Conservation (phyloP, 2,888 invertebrate genomes). For the Anarsia innoxiella region DNA sequence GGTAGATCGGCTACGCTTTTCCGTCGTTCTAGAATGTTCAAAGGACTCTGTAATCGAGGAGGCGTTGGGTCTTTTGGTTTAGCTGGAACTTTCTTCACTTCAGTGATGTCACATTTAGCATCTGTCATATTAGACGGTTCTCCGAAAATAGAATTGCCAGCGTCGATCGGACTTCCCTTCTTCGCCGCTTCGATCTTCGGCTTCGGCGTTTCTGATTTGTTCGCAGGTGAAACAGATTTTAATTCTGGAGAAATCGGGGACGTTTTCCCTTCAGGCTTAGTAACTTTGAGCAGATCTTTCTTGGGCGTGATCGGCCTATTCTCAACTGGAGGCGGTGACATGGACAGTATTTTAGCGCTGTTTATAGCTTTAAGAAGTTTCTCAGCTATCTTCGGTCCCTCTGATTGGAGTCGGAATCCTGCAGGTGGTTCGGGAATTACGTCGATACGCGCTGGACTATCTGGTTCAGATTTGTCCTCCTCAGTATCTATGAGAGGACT, state of each 20-base stretch:
- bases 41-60: slow-evolving; percentile 53
- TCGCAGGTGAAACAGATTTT: slow-evolving; percentile 19
- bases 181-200: slow-evolving; percentile 35
- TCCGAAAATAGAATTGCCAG: slow-evolving; percentile 52
- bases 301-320: slow-evolving; percentile 47
- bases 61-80: slow-evolving; percentile 49
- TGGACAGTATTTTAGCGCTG: slow-evolving; percentile 70
- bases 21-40: slow-evolving; percentile 54
- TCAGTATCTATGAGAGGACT: slow-evolving; percentile 65
- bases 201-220: slow-evolving; percentile 33
- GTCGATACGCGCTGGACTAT: slow-evolving; percentile 64
- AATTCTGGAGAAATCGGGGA: slow-evolving; percentile 38
- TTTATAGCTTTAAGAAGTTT: slow-evolving; percentile 77
- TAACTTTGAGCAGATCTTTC: slow-evolving; percentile 37
- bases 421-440: slow-evolving; percentile 68
- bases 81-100: slow-evolving; percentile 40
- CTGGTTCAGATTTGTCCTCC: slow-evolving; percentile 68
- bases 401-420: slow-evolving; percentile 61
- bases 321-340: slow-evolving; percentile 59
- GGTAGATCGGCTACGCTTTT: slow-evolving; percentile 61
- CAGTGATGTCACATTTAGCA: slow-evolving; percentile 43
- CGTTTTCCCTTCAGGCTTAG: slow-evolving; percentile 33
- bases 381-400: slow-evolving; percentile 77
- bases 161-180: slow-evolving; percentile 38
- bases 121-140: slow-evolving; percentile 55